phyloP scores from a whole-genome alignment of 2,888 invertebrate genomes.

The Drosophila hamatofila region DNA sequence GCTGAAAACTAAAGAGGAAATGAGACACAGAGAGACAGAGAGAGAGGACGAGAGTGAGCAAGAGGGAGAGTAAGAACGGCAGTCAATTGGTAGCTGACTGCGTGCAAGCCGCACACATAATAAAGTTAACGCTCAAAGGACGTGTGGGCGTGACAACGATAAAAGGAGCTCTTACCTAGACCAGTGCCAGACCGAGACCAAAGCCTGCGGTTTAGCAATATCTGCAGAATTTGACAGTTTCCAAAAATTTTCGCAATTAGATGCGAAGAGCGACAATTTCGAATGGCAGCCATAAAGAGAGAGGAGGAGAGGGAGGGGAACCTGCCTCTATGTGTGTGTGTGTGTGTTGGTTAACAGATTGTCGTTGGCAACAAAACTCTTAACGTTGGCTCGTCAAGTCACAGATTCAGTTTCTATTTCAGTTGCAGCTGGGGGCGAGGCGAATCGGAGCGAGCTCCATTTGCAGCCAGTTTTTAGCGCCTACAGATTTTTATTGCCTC shows the following conservation, averaged over 20 bases:
- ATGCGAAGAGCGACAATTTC: slow-evolving; percentile 70
- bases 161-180: slow-evolving; percentile 24
- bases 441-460: slow-evolving; percentile 3
- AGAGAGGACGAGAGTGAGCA: no score
- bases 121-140: slow-evolving; percentile 66
- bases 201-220: slow-evolving; percentile 69
- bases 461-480: slow-evolving; percentile 50
- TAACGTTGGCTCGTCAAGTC: slow-evolving; percentile 60
- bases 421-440: slow-evolving; percentile 15
- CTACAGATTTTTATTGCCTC: slow-evolving; percentile 72
- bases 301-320: not conserved
- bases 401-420: slow-evolving; percentile 48
- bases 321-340: not conserved
- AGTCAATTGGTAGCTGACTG: slow-evolving; percentile 48
- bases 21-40: not conserved
- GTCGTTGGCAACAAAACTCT: slow-evolving; percentile 63
- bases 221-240: slow-evolving; percentile 75
- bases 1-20: slow-evolving; percentile 35
- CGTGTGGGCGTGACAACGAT: slow-evolving; percentile 34
- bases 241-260: slow-evolving; percentile 77
- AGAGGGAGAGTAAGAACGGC: slow-evolving; percentile 7
- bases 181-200: slow-evolving; percentile 53
- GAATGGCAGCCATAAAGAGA: slow-evolving; percentile 43
- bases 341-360: slow-evolving; percentile 59
- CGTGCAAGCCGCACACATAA: slow-evolving; percentile 63